Percentiles rank a stretch among this genome's conserved stretches.
Evolutionary conservation across 1,140 invertebrate genomes (phyloP).

Genomic region (Heliothis subflexa): DNA sequence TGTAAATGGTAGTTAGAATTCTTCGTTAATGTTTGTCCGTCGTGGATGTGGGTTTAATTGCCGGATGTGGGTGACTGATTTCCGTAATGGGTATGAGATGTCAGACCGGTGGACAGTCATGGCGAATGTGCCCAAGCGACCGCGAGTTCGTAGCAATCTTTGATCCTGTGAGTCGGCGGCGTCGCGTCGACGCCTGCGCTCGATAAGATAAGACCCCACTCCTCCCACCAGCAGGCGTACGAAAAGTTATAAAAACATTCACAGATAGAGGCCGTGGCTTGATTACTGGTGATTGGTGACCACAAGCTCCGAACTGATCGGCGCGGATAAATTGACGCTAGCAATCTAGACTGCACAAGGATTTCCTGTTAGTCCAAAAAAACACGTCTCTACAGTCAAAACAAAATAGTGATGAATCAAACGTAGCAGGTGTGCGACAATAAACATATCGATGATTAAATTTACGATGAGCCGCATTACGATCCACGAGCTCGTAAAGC

Average conservation of each 20-base stretch:
- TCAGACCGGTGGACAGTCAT: slow-evolving; percentile 35
- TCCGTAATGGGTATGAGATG: slow-evolving; percentile 53
- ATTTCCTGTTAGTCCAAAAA: slow-evolving; percentile 39
- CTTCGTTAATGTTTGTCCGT: slow-evolving; percentile 49
- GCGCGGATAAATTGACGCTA: slow-evolving; percentile 50
- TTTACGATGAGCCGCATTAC: slow-evolving; percentile 60
- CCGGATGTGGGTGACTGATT: slow-evolving; percentile 59
- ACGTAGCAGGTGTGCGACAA: slow-evolving; percentile 60
- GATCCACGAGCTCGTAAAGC: slow-evolving; percentile 58
- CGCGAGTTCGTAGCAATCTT: slow-evolving; percentile 57
- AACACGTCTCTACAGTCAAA: slow-evolving; percentile 41
- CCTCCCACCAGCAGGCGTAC: slow-evolving; percentile 49
- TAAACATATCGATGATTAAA: slow-evolving; percentile 58
- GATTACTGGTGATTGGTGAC: slow-evolving; percentile 61
- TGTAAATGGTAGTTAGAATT: slow-evolving; percentile 58
- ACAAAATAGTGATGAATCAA: slow-evolving; percentile 48
- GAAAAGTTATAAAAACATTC: slow-evolving; percentile 66
- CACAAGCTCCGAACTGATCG: slow-evolving; percentile 62
- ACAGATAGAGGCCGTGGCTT: slow-evolving; percentile 67
- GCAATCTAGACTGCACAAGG: slow-evolving; percentile 50
- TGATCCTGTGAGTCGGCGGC: slow-evolving; percentile 60
- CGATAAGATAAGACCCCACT: slow-evolving; percentile 73
- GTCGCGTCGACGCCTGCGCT: slow-evolving; percentile 67
- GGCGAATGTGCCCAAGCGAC: slow-evolving; percentile 29
- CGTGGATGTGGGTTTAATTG: slow-evolving; percentile 54